Evolutionary conservation across 2,797 vertebrate species (phyloP).

Genomic region (Heterohyrax brucei): DNA sequence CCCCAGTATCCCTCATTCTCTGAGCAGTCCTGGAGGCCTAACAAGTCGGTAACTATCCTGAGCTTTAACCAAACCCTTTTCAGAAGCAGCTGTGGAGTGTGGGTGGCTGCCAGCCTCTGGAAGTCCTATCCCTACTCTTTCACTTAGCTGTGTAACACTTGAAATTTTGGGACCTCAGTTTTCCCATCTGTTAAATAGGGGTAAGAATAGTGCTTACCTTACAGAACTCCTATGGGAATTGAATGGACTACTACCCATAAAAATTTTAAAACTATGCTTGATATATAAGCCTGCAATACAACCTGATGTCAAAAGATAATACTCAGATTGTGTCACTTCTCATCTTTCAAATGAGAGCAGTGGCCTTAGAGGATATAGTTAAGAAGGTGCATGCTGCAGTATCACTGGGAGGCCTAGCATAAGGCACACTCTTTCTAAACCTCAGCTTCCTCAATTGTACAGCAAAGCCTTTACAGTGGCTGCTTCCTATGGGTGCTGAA

Average conservation of each 20-base stretch:
- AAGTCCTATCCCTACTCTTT: background rate
- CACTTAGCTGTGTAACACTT: background rate
- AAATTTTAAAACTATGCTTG: constrained; percentile 16
- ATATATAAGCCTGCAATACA: background rate
- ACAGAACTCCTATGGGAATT: background rate
- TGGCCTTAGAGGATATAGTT: background rate
- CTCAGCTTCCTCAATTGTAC: constrained; percentile 1
- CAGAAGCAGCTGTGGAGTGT: background rate
- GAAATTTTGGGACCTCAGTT: constrained; percentile 5
- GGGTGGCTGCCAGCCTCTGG: background rate
- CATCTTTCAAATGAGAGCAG: background rate
- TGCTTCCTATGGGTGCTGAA: background rate
- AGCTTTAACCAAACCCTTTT: background rate
- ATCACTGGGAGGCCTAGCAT: background rate
- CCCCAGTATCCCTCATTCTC: background rate
- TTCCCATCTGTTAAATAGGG: constrained; percentile 46
- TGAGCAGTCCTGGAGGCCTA: background rate
- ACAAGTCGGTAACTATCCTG: background rate
- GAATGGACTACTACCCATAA: constrained; percentile 31
- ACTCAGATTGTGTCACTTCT: background rate
- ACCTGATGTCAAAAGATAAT: constrained; percentile 13
- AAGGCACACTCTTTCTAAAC: background rate
- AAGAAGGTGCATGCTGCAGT: background rate
- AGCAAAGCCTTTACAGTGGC: background rate
- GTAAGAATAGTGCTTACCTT: constrained; percentile 17